Conservation (phyloP, 2,797 vertebrate genomes). For the Galago senegalensis region DNA sequence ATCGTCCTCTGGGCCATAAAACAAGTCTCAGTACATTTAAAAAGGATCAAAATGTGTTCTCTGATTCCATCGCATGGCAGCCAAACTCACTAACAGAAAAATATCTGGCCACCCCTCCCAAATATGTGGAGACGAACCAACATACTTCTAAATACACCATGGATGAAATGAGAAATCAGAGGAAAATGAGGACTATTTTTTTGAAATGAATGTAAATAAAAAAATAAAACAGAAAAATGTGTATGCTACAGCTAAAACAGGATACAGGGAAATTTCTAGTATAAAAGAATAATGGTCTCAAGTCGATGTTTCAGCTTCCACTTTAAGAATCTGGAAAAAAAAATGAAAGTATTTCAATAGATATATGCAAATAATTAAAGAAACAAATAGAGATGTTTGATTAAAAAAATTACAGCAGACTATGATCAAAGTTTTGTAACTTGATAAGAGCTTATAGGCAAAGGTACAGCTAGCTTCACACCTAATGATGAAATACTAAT, state of each 20-base stretch:
- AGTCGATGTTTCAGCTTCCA: neutral
- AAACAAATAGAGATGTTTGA: conserved; percentile 5
- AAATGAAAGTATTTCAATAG: neutral
- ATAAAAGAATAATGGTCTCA: neutral
- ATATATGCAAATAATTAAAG: neutral
- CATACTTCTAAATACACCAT: neutral
- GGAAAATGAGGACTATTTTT: conserved; percentile 37
- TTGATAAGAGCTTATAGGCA: neutral
- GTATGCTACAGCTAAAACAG: neutral
- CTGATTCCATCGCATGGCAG: neutral
- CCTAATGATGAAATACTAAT: neutral
- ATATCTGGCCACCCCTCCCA: neutral
- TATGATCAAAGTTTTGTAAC: neutral
- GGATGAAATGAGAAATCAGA: neutral
- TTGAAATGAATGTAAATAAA: conserved; percentile 21
- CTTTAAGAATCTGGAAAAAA: conserved; percentile 51
- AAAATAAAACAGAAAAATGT: conserved; percentile 1
- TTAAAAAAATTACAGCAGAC: neutral
- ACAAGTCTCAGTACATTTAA: neutral
- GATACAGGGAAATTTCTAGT: neutral
- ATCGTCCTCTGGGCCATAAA: neutral
- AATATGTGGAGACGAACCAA: conserved; percentile 48
- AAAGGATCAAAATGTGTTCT: conserved; percentile 15
- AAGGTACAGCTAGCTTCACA: neutral
- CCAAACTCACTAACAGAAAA: conserved; percentile 11